Percentiles rank a stretch among this genome's conserved stretches.
Evolutionary conservation across 37 sponge, comb jelly and placozoan species (phyloP).

Genomic region (Agelas oroides): DNA sequence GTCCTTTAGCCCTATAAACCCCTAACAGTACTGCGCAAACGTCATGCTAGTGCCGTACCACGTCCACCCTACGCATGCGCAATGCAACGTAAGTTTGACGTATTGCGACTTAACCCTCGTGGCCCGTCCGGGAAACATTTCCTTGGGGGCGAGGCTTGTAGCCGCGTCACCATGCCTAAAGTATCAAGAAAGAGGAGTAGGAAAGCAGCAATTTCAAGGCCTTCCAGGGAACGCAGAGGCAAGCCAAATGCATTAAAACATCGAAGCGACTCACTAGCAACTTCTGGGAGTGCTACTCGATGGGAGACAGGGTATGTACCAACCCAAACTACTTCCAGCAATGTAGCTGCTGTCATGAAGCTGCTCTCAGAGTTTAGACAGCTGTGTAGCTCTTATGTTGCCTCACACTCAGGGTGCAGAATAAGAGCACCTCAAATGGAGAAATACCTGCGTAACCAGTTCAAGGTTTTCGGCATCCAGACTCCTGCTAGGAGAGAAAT

Average conservation of each 20-base stretch:
- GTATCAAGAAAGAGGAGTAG: background rate
- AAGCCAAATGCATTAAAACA: background rate
- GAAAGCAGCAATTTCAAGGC: background rate
- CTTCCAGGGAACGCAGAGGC: background rate
- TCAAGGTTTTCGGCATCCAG: constrained; percentile 68
- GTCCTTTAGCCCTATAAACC: no score
- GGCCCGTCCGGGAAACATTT: no score
- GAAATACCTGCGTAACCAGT: constrained; percentile 75
- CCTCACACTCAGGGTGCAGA: constrained; percentile 16
- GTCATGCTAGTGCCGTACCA: no score
- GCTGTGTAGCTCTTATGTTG: background rate
- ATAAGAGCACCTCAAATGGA: constrained; percentile 41
- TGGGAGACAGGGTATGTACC: background rate
- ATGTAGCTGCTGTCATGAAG: background rate
- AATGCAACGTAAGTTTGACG: no score
- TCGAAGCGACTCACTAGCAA: no score
- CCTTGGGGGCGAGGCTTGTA: no score
- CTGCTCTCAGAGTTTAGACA: background rate
- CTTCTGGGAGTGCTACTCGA: background rate
- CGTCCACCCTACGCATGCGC: no score
- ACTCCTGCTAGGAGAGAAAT: constrained; percentile 39
- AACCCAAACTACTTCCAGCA: background rate
- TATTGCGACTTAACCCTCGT: no score
- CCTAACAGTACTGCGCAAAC: no score
- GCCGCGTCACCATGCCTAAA: constrained; percentile 29